A percentile compares a stretch with the other conserved stretches of the same genome.
Conservation (phyloP, 2,888 invertebrate genomes). For the Tetragonula carbonaria region DNA sequence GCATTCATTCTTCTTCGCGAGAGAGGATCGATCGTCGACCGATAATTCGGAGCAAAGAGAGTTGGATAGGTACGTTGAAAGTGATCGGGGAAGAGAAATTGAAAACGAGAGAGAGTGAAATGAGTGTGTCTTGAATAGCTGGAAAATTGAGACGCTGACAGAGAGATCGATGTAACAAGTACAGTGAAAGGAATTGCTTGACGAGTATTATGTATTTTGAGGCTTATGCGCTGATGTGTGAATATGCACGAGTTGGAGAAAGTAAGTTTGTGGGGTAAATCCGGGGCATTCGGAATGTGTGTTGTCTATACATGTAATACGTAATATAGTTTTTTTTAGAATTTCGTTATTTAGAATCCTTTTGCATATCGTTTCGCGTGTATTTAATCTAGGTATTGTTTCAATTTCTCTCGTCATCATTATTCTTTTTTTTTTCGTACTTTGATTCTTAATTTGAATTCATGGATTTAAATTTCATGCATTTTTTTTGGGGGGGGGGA, state of each 20-base stretch:
- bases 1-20: too few species aligned
- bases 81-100: background rate
- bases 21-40: too few species aligned
- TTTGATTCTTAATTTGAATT: too few species aligned
- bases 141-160: background rate
- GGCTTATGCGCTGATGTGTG: too few species aligned
- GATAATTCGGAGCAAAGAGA: too few species aligned
- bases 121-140: background rate
- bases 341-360: background rate
- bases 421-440: too few species aligned
- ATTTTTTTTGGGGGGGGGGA: too few species aligned
- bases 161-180: background rate
- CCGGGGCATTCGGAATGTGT: background rate
- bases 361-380: background rate
- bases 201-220: background rate
- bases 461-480: too few species aligned
- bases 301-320: too few species aligned
- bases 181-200: background rate
- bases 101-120: background rate
- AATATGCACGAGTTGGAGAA: background rate
- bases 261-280: background rate
- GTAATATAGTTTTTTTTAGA: background rate
- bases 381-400: background rate
- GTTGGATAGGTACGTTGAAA: background rate
- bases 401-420: background rate